Evolutionary conservation across 1,140 invertebrate species (phyloP), one percentile per base, ranked within the genome.

Genomic region (Lepidostoma basale): DNA sequence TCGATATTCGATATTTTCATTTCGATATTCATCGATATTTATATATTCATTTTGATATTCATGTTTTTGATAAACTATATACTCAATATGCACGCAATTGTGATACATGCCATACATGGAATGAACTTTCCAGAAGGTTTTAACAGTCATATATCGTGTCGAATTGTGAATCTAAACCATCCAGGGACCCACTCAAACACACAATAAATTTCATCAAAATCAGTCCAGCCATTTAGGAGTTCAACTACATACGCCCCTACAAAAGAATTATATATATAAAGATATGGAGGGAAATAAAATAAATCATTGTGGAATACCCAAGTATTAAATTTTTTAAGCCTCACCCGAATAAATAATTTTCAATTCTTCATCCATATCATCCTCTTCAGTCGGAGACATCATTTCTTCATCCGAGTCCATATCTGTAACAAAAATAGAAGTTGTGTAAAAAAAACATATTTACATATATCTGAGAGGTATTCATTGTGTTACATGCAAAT

Each of bases 331-430:
- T 36, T 36, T 36, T 47, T 14, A 47, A 56, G 18, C 14, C 62
- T 39, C 14, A 68, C 67, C 62, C 45, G 62, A 49, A 54, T 60
- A 72, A 16, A 72, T 59, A 33, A 72, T 72, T 42, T 42, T 40
- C 42, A 71, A 39, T 58, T 67, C 64, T 40, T 59, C 45, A 18
- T 73, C 68, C 39, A 39, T 54, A 9, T 77, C 74, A 47, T 60
- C 62, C 20, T 74, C 69, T 30, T 72, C 69, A 28, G n/a, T 64
- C 63, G 42, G 63, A 73, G 45, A 28, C 73, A 73, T 79, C 78
- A 73, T 82, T 79, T 36, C 82, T 3, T 78, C 76, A 72, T 80
- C 78, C 69, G 23, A 23, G n/a, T 44, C 40, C 10, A 62, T 26
- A 18, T 44, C 59, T 14, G 40, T 44, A 62, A 44, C 59, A 20